Evolutionary conservation across 1,140 invertebrate genomes (phyloP), one percentile per base, ranked within the genome.

Genomic region (Heliconius eleuchia): DNA sequence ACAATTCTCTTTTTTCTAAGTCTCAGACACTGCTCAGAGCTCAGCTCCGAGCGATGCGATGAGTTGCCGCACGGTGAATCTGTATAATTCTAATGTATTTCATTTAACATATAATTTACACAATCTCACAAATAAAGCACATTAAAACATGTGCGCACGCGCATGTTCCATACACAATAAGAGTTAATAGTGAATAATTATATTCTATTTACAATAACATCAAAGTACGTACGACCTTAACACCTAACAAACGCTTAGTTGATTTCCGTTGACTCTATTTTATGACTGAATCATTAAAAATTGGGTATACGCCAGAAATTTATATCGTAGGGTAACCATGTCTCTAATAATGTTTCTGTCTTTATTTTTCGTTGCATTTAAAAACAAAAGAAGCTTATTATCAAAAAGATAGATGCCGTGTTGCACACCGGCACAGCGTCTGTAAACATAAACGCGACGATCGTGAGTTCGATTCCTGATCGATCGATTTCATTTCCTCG

Each of bases 231-330:
- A 13, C 60, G 60, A 66, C 60, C 60, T 66, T 66, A 66, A 66
- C 60, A 66, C 60, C 60, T 66, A 66, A 66, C 60, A 66, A 66
- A 66, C 60, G 60, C 60, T 66, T 66, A 66, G 60, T 66, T 66
- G 60, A 66, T 66, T 66, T 66, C 60, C 60, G 60, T 66, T 66
- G 60, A 66, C 60, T 66, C 23, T 66, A 66, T 30, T 66, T 66
- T 66, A 66, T 66, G 60, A 66, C 60, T 66, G 60, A 30, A 30
- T 66, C 60, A 66, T 66, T 30, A 66, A 66, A 66, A 30, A 30
- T 66, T 66, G 60, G 60, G 60, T 66, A 16, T 30, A 66, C 60
- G 60, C 60, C 60, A 66, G 60, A 66, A 66, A 66, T 66, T 66
- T 30, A 30, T 16, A 66, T 27, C 1, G 13, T 66, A 66, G 60